Base-by-base conservation (phyloP, 1,140 invertebrate genomes). In the Drosophila nikananu region DNA sequence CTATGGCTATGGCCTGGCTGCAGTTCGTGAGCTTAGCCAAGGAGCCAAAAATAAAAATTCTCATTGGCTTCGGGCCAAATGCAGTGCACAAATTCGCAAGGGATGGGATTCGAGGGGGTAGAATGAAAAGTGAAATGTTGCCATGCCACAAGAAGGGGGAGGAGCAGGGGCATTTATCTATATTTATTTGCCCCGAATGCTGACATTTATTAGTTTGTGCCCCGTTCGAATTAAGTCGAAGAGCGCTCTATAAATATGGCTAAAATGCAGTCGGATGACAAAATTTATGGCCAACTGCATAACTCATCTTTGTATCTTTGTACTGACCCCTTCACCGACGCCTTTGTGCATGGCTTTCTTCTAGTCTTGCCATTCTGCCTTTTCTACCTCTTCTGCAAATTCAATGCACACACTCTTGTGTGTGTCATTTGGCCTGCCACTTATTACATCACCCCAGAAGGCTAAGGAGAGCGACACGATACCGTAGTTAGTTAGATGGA, bases 11-110 rank as follows among this genome's bases (percentile, higher is more conserved):
- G 71, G 80, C 60, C 66, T 81, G 75, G 57, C 66, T 82, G 83
- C 68, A 83, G 66, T 74, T 83, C 57, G 63, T 60, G 80, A 89
- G 83, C 83, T 89, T 59, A 83, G 73, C 83, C 84, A 87, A 89
- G 80, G 65, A 89, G 83, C 83, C 83, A 87, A 87, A 87, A 87
- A 87, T 87, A 87, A 89, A 79, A 74, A 84, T 89, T 77, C 72
- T 78, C 68, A 51, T 83, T 87, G 83, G 83, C 83, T 58, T 3
- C 25, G 25, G 15, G 83, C 83, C 83, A 87, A 80, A 84, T 81
- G 74, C 84, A 90, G 39, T 72, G 80, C 70, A 77, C 58, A 74
- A 25, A 39, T 32, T 27, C 37, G 48, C 55, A 46, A 68, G 42
- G 59, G 59, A 32, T 37, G 58, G 58, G 46, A 15, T 23, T 48